Evolutionary conservation across 2,888 invertebrate species (phyloP).

Genomic region (Acleris emargana): DNA sequence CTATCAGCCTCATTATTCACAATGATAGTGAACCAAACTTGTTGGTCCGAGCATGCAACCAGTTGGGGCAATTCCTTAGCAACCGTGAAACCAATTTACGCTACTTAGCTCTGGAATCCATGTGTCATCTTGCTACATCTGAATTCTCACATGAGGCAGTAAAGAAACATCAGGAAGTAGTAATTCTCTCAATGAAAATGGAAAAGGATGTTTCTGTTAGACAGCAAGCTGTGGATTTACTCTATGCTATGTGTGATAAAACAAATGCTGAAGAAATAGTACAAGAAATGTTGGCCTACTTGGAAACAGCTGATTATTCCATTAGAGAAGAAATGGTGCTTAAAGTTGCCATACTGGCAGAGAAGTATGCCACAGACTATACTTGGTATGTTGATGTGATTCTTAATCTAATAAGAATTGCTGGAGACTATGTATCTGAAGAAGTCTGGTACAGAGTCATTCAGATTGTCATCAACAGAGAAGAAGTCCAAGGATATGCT

Average conservation of each 20-base stretch:
- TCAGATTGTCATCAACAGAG: slow-evolving; percentile 99
- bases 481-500: slow-evolving; percentile 99
- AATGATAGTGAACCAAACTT: slow-evolving; percentile 99
- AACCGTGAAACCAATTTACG: slow-evolving; percentile 98
- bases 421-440: slow-evolving; percentile 99
- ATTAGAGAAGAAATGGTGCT: slow-evolving; percentile 99
- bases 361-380: slow-evolving; percentile 99
- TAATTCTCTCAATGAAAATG: slow-evolving; percentile 99
- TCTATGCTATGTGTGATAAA: slow-evolving; percentile 99
- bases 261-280: slow-evolving; percentile 99
- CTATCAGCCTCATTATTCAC: slow-evolving; percentile 99
- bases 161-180: slow-evolving; percentile 99
- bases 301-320: slow-evolving; percentile 99
- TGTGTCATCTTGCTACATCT: slow-evolving; percentile 99
- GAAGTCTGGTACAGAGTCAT: slow-evolving; percentile 99
- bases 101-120: slow-evolving; percentile 98
- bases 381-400: slow-evolving; percentile 99
- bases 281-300: slow-evolving; percentile 99
- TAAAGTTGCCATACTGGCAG: slow-evolving; percentile 99
- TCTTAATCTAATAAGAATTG: slow-evolving; percentile 98
- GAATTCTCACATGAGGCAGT: slow-evolving; percentile 99
- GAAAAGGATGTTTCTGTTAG: slow-evolving; percentile 99
- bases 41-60: slow-evolving; percentile 98
- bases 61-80: slow-evolving; percentile 98
- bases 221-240: slow-evolving; percentile 98